Conservation (phyloP, 35 echinoderm and acorn worm species). For the Apostichopus californicus region DNA sequence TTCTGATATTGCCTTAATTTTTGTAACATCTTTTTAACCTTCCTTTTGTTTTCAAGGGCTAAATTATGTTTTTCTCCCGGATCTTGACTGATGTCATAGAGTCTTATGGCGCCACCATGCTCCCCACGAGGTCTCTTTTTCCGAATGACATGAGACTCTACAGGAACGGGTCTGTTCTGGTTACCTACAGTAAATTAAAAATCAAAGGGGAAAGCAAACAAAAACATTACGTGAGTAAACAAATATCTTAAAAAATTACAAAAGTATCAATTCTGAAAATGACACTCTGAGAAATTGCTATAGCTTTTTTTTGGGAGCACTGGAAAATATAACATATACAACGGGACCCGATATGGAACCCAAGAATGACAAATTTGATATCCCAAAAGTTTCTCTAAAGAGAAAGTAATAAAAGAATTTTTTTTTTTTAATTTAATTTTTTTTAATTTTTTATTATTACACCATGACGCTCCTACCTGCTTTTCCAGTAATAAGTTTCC, state of each 20-base stretch:
- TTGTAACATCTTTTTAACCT: slow-evolving; percentile 12
- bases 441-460: not conserved
- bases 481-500: slow-evolving; percentile 69
- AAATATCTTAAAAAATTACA: not conserved
- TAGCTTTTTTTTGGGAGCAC: too few species aligned
- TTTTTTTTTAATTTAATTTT: not conserved
- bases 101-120: not conserved
- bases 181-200: slow-evolving; percentile 4
- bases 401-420: too few species aligned
- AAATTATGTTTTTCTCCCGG: slow-evolving; percentile 32
- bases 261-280: not conserved
- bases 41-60: not conserved
- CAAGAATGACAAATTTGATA: too few species aligned
- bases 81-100: slow-evolving; percentile 45
- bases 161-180: not conserved
- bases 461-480: slow-evolving; percentile 18
- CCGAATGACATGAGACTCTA: not conserved
- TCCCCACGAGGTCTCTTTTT: not conserved
- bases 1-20: not conserved
- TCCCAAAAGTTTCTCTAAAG: too few species aligned
- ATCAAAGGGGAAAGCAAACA: not conserved
- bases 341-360: too few species aligned
- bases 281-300: too few species aligned
- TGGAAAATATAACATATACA: too few species aligned
- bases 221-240: not conserved